A percentile compares a stretch with the other conserved stretches of the same genome.
Conservation (phyloP, 1,140 invertebrate species). For the Carposina sasakii region DNA sequence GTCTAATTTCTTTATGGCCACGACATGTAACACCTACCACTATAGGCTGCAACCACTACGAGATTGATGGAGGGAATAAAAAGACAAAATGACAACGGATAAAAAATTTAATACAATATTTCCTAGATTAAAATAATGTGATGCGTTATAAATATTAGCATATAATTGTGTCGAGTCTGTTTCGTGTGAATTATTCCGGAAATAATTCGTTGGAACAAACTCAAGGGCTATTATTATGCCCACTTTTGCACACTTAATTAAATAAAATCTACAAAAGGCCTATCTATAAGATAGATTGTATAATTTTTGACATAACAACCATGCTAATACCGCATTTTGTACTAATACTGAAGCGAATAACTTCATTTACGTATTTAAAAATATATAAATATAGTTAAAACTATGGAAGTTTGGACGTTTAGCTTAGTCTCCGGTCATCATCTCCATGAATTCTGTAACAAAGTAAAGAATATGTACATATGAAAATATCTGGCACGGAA, state of each 20-base stretch:
- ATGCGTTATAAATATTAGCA: slow-evolving; percentile 65
- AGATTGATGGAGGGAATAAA: background rate
- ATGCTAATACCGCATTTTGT: slow-evolving; percentile 69
- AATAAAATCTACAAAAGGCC: slow-evolving; percentile 14
- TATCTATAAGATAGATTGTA: slow-evolving; percentile 63
- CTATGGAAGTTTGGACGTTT: slow-evolving; percentile 31
- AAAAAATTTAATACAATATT: slow-evolving; percentile 11
- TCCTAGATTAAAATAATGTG: slow-evolving; percentile 22
- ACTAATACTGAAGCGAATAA: slow-evolving; percentile 53
- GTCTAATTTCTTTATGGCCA: too few relatives aligned
- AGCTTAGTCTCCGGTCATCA: slow-evolving; percentile 87
- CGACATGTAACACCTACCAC: background rate
- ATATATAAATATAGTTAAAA: slow-evolving; percentile 57
- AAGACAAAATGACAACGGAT: background rate
- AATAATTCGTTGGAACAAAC: slow-evolving; percentile 60
- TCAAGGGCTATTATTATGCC: slow-evolving; percentile 22
- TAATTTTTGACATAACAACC: slow-evolving; percentile 33
- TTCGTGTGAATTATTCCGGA: slow-evolving; percentile 53
- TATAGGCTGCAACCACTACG: background rate
- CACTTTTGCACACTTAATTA: slow-evolving; percentile 3
- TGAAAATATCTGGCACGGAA: too few relatives aligned
- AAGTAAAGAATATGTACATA: too few relatives aligned
- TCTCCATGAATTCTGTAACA: slow-evolving; percentile 85
- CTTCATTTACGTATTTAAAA: slow-evolving; percentile 43
- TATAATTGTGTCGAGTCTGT: slow-evolving; percentile 42